These are phyloP conservation scores for Enoplolaimus lenunculus DNA, from an alignment of 2,888 invertebrate genomes.

Conservation along the genomic window DNA sequence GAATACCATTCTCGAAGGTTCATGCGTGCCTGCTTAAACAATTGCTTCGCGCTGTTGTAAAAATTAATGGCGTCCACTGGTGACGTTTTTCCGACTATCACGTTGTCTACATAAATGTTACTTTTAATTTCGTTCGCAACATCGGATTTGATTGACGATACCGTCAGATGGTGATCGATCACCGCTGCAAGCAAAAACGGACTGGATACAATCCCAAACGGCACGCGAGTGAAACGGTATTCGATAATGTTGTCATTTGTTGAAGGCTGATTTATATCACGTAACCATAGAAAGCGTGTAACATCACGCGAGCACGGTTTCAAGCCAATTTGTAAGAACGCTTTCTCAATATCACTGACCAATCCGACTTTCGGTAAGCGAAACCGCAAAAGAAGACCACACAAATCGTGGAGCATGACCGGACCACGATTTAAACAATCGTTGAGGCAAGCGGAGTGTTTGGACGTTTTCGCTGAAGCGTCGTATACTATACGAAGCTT, in stretches of 20 bases:
- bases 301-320: slow-evolving; percentile 24
- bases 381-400: slow-evolving; percentile 24
- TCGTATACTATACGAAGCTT: slow-evolving; percentile 31
- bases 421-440: slow-evolving; percentile 26
- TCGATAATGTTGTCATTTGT: neutral
- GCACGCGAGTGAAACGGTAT: neutral
- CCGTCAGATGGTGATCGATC: slow-evolving; percentile 15
- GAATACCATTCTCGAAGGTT: slow-evolving; percentile 21
- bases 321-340: slow-evolving; percentile 20
- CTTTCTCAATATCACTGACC: slow-evolving; percentile 19
- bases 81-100: neutral
- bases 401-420: slow-evolving; percentile 21
- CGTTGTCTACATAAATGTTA: slow-evolving; percentile 27
- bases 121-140: slow-evolving; percentile 13
- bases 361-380: slow-evolving; percentile 23
- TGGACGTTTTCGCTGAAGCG: slow-evolving; percentile 23
- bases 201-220: slow-evolving; percentile 10
- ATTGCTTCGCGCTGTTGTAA: slow-evolving; percentile 21
- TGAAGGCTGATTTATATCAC: neutral
- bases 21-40: slow-evolving; percentile 21
- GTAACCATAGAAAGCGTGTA: slow-evolving; percentile 25
- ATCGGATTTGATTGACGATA: neutral
- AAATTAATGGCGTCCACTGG: slow-evolving; percentile 19
- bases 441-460: slow-evolving; percentile 23
- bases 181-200: slow-evolving; percentile 8